Base-by-base conservation (phyloP, 2,797 vertebrate species). In the Helicolenus hilgendorfi region DNA sequence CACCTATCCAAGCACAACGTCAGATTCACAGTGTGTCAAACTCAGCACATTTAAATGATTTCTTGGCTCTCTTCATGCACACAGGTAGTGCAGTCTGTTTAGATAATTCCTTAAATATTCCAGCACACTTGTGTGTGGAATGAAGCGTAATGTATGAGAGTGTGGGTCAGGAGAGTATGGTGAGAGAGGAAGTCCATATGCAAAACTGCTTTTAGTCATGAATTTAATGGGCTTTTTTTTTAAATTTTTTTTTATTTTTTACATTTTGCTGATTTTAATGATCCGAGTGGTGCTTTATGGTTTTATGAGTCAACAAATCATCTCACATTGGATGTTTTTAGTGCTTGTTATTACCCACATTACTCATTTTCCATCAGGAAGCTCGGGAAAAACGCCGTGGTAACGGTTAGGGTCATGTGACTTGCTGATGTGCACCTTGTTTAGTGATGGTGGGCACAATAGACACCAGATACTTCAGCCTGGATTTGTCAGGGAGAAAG, bases 31-130 rank as follows among this genome's bases (percentile, higher is more conserved):
- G 27, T 20, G 33, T 76, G 72, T 87, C 71, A 78, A 70, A 67
- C 53, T 76, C 22, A 1, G 26, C 41, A 29, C 41, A 71, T 81
- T 77, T 49, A 65, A 84, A 81, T 72, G 27, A 82, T 86, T 83
- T 58, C n/a, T 72, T 7, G 18, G 10, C 71, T 10, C 41, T 35
- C 36, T 79, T 22, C 13, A 7, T 38, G 49, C 31, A 11, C 58
- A n/a, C 2, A 14, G 71, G 64, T 67, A n/a, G 11, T 1, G 24
- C 20, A 4, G 64, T 49, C 70, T 64, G 69, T 45, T 88, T 79
- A 77, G 36, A 53, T 77, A 59, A 59, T 53, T 84, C 35, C 15
- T 79, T 68, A 41, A 74, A 72, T 83, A 77, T 59, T 65, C 27
- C n/a, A 9, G 3, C 18, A 74, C 7, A 18, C 38, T 35, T 68